Conservation (phyloP, 1,140 invertebrate species). For the Euura lappo region DNA sequence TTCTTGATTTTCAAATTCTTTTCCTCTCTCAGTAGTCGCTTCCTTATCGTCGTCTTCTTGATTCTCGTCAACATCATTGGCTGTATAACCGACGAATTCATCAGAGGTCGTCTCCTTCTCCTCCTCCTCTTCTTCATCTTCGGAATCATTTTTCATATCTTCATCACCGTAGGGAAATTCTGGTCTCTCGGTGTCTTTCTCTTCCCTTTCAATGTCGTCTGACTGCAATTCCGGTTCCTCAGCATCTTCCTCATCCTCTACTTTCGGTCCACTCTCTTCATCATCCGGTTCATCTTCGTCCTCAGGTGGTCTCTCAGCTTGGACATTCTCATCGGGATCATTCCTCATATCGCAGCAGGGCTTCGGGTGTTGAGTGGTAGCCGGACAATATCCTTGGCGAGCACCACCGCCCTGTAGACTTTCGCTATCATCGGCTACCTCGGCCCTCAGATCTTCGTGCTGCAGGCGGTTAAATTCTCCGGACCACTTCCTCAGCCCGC, state of each 20-base stretch:
- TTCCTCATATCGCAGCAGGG: neutral
- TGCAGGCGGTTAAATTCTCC: too few species aligned
- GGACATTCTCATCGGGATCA: neutral
- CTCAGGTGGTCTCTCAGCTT: neutral
- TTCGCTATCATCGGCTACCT: too few species aligned
- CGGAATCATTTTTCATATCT: neutral
- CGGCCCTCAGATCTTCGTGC: too few species aligned
- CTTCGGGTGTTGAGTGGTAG: too few species aligned
- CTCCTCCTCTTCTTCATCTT: slow-evolving; percentile 5
- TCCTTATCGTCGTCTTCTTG: too few species aligned
- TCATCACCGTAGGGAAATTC: neutral
- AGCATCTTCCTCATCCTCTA: neutral
- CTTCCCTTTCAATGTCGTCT: neutral
- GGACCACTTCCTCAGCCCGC: neutral
- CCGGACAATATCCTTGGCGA: too few species aligned
- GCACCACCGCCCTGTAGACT: too few species aligned
- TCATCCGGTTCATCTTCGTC: neutral
- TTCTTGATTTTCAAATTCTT: too few species aligned
- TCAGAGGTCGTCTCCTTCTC: neutral
- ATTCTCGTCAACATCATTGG: too few species aligned
- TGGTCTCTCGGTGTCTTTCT: neutral
- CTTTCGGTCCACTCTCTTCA: neutral
- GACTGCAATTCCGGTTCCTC: neutral
- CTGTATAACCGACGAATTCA: too few species aligned
- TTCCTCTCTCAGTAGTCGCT: too few species aligned